A percentile compares a stretch with the other conserved stretches of the same genome.
phyloP scores from a whole-genome alignment of 2,797 vertebrate species.

The Aldrovandia affinis region DNA sequence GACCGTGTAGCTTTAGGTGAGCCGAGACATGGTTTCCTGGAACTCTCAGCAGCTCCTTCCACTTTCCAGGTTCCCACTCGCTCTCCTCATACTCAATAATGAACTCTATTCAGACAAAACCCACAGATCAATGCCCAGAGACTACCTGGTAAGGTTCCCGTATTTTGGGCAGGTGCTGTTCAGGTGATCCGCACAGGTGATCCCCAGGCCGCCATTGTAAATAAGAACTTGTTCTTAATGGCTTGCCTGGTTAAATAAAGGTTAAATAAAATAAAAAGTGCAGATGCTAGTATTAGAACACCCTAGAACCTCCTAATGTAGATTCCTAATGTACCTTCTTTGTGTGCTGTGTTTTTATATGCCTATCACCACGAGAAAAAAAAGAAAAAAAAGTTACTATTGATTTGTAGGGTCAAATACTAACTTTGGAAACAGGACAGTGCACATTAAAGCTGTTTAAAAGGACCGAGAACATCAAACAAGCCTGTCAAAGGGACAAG shows the following conservation, averaged over 20 bases:
- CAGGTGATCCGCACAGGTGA: background rate
- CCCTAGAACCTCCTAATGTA: too few species aligned
- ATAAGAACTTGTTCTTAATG: too few species aligned
- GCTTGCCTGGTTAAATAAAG: too few species aligned
- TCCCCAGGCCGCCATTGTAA: too few species aligned
- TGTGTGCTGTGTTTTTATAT: background rate
- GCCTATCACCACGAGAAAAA: background rate
- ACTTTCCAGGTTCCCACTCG: conserved; percentile 80
- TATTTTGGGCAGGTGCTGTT: background rate
- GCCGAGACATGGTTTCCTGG: conserved; percentile 73
- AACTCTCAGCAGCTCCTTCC: conserved; percentile 80
- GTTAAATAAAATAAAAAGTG: background rate
- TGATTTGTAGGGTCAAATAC: too few species aligned
- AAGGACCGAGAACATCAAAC: conserved; percentile 42
- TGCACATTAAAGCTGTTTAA: conserved; percentile 33
- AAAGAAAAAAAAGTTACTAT: background rate
- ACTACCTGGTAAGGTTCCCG: background rate
- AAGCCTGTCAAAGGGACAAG: conserved; percentile 13
- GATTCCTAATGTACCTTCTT: background rate
- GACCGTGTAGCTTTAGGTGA: conserved; percentile 77
- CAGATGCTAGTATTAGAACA: background rate
- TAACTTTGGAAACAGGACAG: background rate
- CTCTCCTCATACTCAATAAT: conserved; percentile 89
- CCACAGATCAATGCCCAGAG: conserved; percentile 42
- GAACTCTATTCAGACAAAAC: conserved; percentile 76